Conservation (phyloP, 2,797 vertebrate genomes). For the Eptatretus atami region DNA sequence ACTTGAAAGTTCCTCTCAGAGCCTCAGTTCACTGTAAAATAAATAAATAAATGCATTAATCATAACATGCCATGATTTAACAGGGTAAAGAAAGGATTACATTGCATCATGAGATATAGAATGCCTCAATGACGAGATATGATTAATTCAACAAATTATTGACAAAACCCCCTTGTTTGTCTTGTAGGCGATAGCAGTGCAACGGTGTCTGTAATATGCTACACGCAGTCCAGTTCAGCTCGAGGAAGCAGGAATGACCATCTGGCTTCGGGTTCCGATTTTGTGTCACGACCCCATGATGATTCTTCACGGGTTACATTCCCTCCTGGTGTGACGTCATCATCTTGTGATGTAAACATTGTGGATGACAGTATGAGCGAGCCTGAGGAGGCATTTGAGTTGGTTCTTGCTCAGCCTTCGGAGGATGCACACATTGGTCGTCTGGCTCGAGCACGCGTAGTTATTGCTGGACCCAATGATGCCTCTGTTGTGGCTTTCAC, state of each 20-base stretch:
- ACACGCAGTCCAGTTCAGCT: slow-evolving; percentile 41
- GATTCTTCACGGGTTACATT: slow-evolving; percentile 34
- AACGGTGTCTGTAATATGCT: slow-evolving; percentile 51
- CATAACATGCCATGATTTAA: too few relatives aligned
- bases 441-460: slow-evolving; percentile 23
- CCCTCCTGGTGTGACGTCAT: slow-evolving; percentile 34
- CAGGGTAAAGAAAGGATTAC: too few relatives aligned
- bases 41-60: too few relatives aligned
- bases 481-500: slow-evolving; percentile 48
- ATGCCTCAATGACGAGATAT: too few relatives aligned
- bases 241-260: slow-evolving; percentile 42
- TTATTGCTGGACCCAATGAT: slow-evolving; percentile 65
- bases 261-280: slow-evolving; percentile 66
- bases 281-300: slow-evolving; percentile 38
- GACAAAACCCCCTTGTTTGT: not conserved
- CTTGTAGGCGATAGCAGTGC: slow-evolving; percentile 43
- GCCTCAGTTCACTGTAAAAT: too few relatives aligned
- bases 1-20: too few relatives aligned
- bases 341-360: slow-evolving; percentile 42
- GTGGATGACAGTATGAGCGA: slow-evolving; percentile 88
- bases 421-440: slow-evolving; percentile 36
- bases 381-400: slow-evolving; percentile 66
- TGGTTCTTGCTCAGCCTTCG: slow-evolving; percentile 36
- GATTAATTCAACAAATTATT: not conserved
- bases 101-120: too few relatives aligned